phyloP scores from a whole-genome alignment of 2,797 vertebrate genomes.

The Lateolabrax maculatus region DNA sequence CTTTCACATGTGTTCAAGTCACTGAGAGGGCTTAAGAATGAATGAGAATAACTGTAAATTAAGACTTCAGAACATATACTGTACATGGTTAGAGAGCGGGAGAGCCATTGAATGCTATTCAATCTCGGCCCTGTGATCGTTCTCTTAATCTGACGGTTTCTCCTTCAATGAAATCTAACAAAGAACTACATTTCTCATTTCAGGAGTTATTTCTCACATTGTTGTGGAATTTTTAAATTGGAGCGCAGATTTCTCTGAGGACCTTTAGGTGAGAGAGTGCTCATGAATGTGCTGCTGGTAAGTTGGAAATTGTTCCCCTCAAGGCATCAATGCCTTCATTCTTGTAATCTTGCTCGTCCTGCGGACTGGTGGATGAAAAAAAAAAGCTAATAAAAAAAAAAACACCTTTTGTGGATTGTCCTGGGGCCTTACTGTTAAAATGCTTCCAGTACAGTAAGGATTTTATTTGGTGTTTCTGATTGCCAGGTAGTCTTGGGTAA shows the following conservation, averaged over 20 bases:
- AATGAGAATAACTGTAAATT: slow-evolving; percentile 9
- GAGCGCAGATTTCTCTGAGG: slow-evolving; percentile 70
- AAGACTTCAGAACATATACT: slow-evolving; percentile 14
- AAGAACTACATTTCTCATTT: slow-evolving; percentile 66
- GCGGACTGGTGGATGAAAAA: slow-evolving; percentile 32
- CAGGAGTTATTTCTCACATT: slow-evolving; percentile 56
- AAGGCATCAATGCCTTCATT: slow-evolving; percentile 63
- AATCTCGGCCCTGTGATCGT: slow-evolving; percentile 27
- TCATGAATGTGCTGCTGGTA: slow-evolving; percentile 67
- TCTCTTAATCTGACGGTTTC: slow-evolving; percentile 30
- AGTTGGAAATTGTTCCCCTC: slow-evolving; percentile 69
- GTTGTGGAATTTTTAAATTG: slow-evolving; percentile 65
- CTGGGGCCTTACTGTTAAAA: slow-evolving; percentile 48
- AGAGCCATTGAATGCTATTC: slow-evolving; percentile 15
- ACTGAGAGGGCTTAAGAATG: background rate
- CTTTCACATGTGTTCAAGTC: slow-evolving; percentile 20
- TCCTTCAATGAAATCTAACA: slow-evolving; percentile 63
- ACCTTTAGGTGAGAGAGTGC: slow-evolving; percentile 58
- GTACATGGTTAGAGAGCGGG: background rate
- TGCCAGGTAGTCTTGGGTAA: slow-evolving; percentile 38
- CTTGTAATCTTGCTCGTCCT: slow-evolving; percentile 68
- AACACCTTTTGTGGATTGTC: slow-evolving; percentile 52
- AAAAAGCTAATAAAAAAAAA: slow-evolving; percentile 41
- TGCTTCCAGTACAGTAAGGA: slow-evolving; percentile 40
- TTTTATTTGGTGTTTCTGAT: slow-evolving; percentile 61